Evolutionary conservation across 2,113 vertebrate species (phyloP).

Genomic region (Marmota monax): DNA sequence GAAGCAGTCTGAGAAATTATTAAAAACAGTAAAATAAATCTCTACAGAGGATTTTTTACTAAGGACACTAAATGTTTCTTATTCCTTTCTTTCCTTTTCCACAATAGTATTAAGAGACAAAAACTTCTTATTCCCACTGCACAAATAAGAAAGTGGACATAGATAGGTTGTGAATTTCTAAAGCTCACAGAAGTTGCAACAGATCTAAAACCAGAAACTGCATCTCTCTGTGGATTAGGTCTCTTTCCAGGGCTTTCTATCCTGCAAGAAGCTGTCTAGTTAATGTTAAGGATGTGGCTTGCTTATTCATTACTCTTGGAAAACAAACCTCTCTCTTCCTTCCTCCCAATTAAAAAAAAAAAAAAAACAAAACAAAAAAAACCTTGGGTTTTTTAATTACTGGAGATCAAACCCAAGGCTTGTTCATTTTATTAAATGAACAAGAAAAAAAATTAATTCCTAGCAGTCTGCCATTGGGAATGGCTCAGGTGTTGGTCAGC

Average conservation of each 20-base stretch:
- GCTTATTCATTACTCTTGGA: conserved; percentile 36
- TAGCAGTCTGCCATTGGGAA: background rate
- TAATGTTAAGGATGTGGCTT: conserved; percentile 14
- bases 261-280: background rate
- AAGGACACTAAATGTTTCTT: conserved; percentile 41
- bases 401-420: too few relatives aligned
- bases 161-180: conserved; percentile 39
- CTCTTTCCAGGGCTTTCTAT: background rate
- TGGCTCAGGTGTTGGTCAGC: conserved; percentile 18
- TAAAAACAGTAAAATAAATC: conserved; percentile 13
- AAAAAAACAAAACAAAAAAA: background rate
- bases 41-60: conserved; percentile 27
- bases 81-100: conserved; percentile 35
- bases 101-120: conserved; percentile 13
- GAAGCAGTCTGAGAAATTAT: conserved; percentile 34
- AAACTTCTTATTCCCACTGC: conserved; percentile 15
- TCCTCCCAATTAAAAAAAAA: background rate
- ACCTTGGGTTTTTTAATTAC: too few relatives aligned
- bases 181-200: conserved; percentile 20
- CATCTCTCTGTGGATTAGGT: conserved; percentile 19
- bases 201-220: conserved; percentile 44
- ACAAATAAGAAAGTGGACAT: conserved; percentile 19
- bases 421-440: background rate
- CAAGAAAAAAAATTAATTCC: background rate
- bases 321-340: conserved; percentile 53